Percentiles rank a stretch among this genome's conserved stretches.
These are phyloP conservation scores for Eupelmus urozonus DNA, from an alignment of 2,888 invertebrate species.

Conservation along the genomic window DNA sequence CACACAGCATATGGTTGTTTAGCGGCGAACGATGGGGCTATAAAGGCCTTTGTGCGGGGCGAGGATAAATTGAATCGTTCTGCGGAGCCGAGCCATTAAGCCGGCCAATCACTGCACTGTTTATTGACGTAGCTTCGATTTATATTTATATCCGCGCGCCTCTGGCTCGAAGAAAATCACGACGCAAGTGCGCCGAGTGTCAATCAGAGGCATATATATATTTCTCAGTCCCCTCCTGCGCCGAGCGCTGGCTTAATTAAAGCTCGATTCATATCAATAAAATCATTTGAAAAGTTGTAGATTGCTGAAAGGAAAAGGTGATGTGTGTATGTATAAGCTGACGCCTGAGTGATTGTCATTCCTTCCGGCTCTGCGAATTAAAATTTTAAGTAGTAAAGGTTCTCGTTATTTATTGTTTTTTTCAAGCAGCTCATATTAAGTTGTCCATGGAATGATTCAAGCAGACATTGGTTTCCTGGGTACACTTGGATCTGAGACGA, in stretches of 20 bases:
- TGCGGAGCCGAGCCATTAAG: slow-evolving; percentile 21
- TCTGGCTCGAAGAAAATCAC: too few species aligned
- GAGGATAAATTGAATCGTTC: slow-evolving; percentile 36
- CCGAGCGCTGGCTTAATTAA: slow-evolving; percentile 10
- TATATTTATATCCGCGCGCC: slow-evolving; percentile 43
- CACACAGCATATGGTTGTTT: slow-evolving; percentile 10
- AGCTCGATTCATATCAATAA: background rate
- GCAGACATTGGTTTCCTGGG: too few species aligned
- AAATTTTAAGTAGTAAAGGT: background rate
- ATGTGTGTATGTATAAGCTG: too few species aligned
- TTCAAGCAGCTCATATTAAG: too few species aligned
- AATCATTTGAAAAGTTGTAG: background rate
- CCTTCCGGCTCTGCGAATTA: slow-evolving; percentile 2
- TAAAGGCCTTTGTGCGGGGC: slow-evolving; percentile 5
- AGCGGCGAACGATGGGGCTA: background rate
- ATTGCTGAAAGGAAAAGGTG: background rate
- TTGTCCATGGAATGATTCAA: too few species aligned
- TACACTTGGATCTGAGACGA: too few species aligned
- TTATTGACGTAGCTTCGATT: slow-evolving; percentile 41
- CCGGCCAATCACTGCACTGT: slow-evolving; percentile 32
- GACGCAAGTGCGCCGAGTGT: background rate
- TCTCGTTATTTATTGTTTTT: too few species aligned
- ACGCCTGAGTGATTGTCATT: too few species aligned
- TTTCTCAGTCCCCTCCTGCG: background rate
- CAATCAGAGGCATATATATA: slow-evolving; percentile 1